Evolutionary conservation across 2,113 vertebrate species (phyloP), one percentile per base, ranked within the genome.

Genomic region (Chaetura pelagica): DNA sequence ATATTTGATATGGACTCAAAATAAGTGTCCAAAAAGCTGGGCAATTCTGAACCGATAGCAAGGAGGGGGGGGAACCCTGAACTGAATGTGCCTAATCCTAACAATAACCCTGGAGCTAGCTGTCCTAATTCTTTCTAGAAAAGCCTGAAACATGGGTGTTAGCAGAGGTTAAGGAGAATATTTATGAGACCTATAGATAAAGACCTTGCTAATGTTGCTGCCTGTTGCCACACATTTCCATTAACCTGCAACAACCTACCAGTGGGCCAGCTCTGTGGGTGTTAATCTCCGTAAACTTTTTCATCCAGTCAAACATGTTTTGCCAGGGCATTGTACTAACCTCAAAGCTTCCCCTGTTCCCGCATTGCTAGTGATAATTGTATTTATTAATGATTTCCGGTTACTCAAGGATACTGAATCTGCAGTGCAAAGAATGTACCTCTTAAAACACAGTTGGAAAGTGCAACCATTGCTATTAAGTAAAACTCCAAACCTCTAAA

Each of bases 201-300:
- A 95, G 86, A 76, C 76, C 57, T 38, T 82, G 91, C 62, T 82
- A 84, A 94, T 92, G 90, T 87, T 83, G 21, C 88, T 85, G 88
- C 84, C 87, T 81, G 72, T 90, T 90, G 88, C 59, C 87, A 79
- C 42, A 88, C 73, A 96, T 94, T 97, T 96, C 93, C 74, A 94
- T 84, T 93, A 93, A 94, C 89, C 96, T 93, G 84, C 61, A 71
- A 79, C 89, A 89, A 91, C 86, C 78, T 91, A 82, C 67, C 88
- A 94, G 63, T 75, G 46, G 73, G 87, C 75, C 42, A 90, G 34
- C 90, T 87, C 74, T 89, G 93, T 55, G 67, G 57, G 94, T 95
- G 92, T 82, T 92, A 87, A 72, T 94, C 78, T 90, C 81, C 4
- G 0, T 81, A 92, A 93, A 91, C 78, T 80, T 88, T 93, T 88